Conservation (phyloP, 2,797 vertebrate genomes). For the Streptopelia turtur region DNA sequence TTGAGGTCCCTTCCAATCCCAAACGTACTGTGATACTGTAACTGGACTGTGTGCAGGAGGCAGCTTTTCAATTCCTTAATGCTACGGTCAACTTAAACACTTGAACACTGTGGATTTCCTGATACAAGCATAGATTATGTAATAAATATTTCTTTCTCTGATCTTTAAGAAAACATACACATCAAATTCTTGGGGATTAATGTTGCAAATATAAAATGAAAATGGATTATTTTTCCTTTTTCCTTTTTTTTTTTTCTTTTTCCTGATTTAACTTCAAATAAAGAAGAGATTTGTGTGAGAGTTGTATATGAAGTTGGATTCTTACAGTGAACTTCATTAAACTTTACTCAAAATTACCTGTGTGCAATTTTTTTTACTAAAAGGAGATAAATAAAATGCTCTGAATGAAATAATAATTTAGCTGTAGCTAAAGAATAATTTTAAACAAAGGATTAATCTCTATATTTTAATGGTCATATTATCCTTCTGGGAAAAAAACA, state of each 20-base stretch:
- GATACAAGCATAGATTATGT: background rate
- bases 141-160: background rate
- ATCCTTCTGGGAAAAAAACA: background rate
- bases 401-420: background rate
- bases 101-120: background rate
- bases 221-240: background rate
- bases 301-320: background rate
- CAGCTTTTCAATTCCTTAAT: background rate
- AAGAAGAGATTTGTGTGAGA: background rate
- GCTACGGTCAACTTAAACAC: background rate
- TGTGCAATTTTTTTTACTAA: background rate
- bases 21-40: too few species aligned
- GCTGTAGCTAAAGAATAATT: background rate
- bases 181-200: background rate
- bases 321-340: background rate
- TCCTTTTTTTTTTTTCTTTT: background rate
- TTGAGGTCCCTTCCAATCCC: too few species aligned
- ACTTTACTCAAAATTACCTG: background rate
- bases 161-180: background rate
- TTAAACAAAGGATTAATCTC: background rate
- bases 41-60: background rate
- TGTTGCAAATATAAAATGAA: background rate
- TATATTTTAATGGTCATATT: background rate
- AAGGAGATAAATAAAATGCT: background rate
- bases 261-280: background rate